A percentile compares a stretch with the other conserved stretches of the same genome.
These are phyloP conservation scores for Drosophila tropicalis DNA, from an alignment of 1,140 invertebrate species.

Conservation along the genomic window DNA sequence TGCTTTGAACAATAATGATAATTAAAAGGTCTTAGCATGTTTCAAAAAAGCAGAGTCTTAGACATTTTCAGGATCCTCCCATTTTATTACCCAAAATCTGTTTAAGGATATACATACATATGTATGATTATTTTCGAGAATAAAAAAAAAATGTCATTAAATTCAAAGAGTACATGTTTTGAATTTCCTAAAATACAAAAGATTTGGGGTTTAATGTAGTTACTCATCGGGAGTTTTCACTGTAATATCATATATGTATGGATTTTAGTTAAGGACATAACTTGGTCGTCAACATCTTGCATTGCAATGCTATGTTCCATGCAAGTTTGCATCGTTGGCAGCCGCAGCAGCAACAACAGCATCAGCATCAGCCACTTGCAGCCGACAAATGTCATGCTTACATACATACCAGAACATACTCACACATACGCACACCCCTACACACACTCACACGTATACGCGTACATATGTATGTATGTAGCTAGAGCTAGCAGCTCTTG, in stretches of 20 bases:
- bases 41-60: no score
- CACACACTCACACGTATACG: constrained; percentile 29
- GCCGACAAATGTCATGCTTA: constrained; percentile 73
- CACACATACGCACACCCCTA: constrained; percentile 24
- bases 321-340: constrained; percentile 49
- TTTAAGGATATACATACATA: no score
- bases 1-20: no score
- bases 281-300: constrained; percentile 66
- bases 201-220: no score
- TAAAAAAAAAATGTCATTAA: no score
- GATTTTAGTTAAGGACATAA: constrained; percentile 66
- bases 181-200: no score
- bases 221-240: constrained; percentile 4
- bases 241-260: constrained; percentile 27
- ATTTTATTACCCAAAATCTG: no score
- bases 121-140: no score
- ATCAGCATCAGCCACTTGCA: constrained; percentile 54
- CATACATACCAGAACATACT: constrained; percentile 36
- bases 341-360: neutral
- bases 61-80: no score
- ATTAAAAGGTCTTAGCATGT: no score
- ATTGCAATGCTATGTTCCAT: constrained; percentile 40
- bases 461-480: neutral
- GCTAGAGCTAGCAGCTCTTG: constrained; percentile 40
- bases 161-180: no score